These are phyloP conservation scores for Dendronephthya gigantea DNA, from an alignment of 64 coral and sea anemone genomes.

Conservation along the genomic window DNA sequence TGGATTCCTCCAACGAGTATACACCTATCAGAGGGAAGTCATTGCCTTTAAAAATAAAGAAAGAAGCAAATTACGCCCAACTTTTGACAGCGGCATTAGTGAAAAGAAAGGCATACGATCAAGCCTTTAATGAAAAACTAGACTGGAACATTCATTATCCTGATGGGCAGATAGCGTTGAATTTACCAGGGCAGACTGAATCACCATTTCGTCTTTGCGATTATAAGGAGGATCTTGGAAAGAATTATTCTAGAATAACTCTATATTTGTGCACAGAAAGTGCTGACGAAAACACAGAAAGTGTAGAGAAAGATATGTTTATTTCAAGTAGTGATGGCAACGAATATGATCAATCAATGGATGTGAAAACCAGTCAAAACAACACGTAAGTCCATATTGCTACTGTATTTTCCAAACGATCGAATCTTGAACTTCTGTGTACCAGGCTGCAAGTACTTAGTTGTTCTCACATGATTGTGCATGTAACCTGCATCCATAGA, in stretches of 20 bases:
- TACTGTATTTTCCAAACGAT: too few species aligned
- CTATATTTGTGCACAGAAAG: neutral
- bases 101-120: slow-evolving; percentile 3
- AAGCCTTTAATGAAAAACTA: neutral
- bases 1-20: neutral
- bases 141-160: neutral
- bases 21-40: neutral
- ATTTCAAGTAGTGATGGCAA: too few species aligned
- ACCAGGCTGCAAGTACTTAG: too few species aligned
- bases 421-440: too few species aligned
- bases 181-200: neutral
- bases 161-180: neutral
- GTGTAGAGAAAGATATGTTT: neutral
- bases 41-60: neutral
- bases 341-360: too few species aligned
- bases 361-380: too few species aligned
- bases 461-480: too few species aligned
- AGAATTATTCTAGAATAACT: neutral
- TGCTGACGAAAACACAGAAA: neutral
- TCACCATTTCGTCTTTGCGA: neutral
- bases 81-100: neutral
- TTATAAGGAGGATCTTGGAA: neutral
- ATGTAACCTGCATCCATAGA: too few species aligned
- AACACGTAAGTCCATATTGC: too few species aligned
- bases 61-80: neutral